Evolutionary conservation across 2,888 invertebrate genomes (phyloP), one percentile per base, ranked within the genome.

Genomic region (Dione vanillae): DNA sequence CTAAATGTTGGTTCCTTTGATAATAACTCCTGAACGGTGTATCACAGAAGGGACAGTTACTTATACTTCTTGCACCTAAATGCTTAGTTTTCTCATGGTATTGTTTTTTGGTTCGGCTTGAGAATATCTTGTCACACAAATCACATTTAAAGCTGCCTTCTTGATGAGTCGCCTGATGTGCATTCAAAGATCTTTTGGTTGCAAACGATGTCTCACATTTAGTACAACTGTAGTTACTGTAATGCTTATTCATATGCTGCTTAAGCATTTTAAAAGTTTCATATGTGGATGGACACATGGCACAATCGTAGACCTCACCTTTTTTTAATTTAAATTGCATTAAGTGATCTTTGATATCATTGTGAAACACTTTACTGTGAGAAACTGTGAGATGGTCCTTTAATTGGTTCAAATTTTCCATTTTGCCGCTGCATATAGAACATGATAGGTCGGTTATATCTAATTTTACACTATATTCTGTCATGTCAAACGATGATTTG

Each of bases 211-310:
- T 79, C 5, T 88, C 84, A 70, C 92, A 92, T 11, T 83, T 80
- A 0, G 65, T 74, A n/a, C 92, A 92, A 0, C 76, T 80, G 45
- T 88, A 91, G 27, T 92, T 91, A 0, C 77, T 78, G 35, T 91
- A 92, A 74, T 92, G 92, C 1, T 82, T 82, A 10, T 92, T 92
- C 92, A 92, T 92, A 52, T 92, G 92, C 40, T 91, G 91, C 75
- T 89, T 89, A 0, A 92, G 20, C 90, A 89, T 91, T 64, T 91
- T 91, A 65, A 91, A 92, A 0, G 91, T 92, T 58, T 92, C 92
- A 61, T 91, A 92, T 0, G 86, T 89, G 0, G 87, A 83, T 0
- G 87, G 69, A 47, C 92, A 92, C 82, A 90, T 81, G 0, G 84
- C 85, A 70, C 92, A 92, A 10, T 90, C 86, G 20, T 86, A 89